phyloP scores from a whole-genome alignment of 2,888 invertebrate genomes.

The Parthenolecanium corni region DNA sequence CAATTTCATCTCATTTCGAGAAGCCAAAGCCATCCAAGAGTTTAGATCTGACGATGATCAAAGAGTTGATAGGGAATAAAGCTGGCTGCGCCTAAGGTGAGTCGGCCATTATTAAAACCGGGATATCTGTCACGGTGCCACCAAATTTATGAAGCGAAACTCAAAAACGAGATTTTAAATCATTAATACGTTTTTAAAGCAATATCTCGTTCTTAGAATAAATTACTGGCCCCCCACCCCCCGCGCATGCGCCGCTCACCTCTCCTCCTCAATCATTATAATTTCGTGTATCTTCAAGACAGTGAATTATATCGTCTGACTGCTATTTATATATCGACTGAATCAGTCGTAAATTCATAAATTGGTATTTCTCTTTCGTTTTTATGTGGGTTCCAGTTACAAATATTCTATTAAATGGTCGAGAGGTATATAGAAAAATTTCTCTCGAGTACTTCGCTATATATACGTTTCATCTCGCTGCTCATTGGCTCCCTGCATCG shows the following conservation, averaged over 20 bases:
- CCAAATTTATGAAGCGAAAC: conserved; percentile 29
- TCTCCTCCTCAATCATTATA: conserved; percentile 24
- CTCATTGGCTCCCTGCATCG: too few relatives aligned
- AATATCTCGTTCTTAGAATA: conserved; percentile 26
- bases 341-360: conserved; percentile 23
- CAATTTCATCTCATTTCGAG: background rate
- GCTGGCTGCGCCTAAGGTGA: conserved; percentile 23
- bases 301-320: conserved; percentile 27
- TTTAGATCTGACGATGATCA: conserved; percentile 22
- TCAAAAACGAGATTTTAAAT: conserved; percentile 30
- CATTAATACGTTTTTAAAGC: conserved; percentile 28
- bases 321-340: conserved; percentile 25
- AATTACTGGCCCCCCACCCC: conserved; percentile 13
- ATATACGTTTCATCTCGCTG: too few relatives aligned
- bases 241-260: background rate
- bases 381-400: background rate
- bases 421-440: too few relatives aligned
- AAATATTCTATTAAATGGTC: too few relatives aligned
- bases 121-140: conserved; percentile 29
- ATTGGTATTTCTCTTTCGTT: conserved; percentile 21
- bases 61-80: conserved; percentile 24
- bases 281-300: conserved; percentile 25
- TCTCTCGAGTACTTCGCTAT: too few relatives aligned
- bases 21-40: background rate
- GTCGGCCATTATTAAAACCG: conserved; percentile 29